Percentiles rank a stretch among this genome's conserved stretches.
Conservation (phyloP, 1,140 invertebrate genomes). For the Plectrocnemia conspersa region DNA sequence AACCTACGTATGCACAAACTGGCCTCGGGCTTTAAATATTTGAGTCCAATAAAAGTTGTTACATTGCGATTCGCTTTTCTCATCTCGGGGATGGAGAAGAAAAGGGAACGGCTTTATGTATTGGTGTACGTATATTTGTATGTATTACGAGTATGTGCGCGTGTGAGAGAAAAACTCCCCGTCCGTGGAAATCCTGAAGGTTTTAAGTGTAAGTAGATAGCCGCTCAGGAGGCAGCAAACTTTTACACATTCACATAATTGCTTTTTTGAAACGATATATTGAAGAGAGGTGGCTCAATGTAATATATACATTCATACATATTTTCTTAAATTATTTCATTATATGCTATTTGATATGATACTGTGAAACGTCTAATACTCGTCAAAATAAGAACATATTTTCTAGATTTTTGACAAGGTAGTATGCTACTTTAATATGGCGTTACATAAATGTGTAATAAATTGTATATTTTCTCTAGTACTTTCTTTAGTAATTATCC, state of each 20-base stretch:
- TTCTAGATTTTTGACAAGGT: too few relatives aligned
- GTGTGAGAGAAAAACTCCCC: conserved; percentile 9
- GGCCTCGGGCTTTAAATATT: conserved; percentile 35
- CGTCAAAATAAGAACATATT: too few relatives aligned
- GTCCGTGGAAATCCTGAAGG: conserved; percentile 20
- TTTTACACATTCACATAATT: background rate
- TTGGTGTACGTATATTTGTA: background rate
- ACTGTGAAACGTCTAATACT: too few relatives aligned
- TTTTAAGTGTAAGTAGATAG: conserved; percentile 12
- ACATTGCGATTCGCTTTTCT: conserved; percentile 36
- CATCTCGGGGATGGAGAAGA: conserved; percentile 18
- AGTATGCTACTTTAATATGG: too few relatives aligned
- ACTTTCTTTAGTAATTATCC: too few relatives aligned
- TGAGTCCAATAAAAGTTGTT: conserved; percentile 37
- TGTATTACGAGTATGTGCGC: background rate
- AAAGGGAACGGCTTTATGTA: conserved; percentile 11
- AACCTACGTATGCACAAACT: conserved; percentile 36
- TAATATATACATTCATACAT: too few relatives aligned
- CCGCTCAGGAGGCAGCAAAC: background rate
- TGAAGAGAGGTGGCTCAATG: too few relatives aligned
- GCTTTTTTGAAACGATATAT: too few relatives aligned
- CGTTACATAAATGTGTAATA: too few relatives aligned
- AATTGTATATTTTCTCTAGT: too few relatives aligned
- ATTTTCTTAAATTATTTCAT: too few relatives aligned
- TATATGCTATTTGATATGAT: too few relatives aligned